These are phyloP conservation scores for Caiman crocodilus DNA, from an alignment of 2,797 vertebrate species.

Conservation along the genomic window DNA sequence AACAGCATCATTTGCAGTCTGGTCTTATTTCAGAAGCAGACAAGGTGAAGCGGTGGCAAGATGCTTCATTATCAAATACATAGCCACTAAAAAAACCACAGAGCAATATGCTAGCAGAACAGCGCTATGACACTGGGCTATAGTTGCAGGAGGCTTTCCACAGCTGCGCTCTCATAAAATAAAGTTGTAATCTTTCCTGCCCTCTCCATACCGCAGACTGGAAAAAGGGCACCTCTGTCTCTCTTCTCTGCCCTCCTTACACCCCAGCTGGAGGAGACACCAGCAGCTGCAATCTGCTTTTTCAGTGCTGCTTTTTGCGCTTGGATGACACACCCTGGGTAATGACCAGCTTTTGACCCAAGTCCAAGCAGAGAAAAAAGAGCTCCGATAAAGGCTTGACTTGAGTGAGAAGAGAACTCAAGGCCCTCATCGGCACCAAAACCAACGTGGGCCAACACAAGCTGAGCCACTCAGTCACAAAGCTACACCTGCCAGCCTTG, in stretches of 20 bases:
- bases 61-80: neutral
- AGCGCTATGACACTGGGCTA: neutral
- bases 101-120: neutral
- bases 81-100: neutral
- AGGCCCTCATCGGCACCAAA: fast-evolving
- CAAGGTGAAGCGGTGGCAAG: neutral
- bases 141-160: neutral
- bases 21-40: neutral
- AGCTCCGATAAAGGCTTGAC: too few species aligned
- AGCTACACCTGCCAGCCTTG: neutral
- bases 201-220: neutral
- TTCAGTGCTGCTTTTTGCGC: neutral
- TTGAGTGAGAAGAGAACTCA: neutral
- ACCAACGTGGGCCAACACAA: fast-evolving
- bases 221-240: neutral
- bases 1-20: too few species aligned
- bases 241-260: neutral
- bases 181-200: fast-evolving
- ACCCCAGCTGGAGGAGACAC: neutral
- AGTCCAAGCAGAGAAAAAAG: neutral
- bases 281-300: neutral
- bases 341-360: neutral
- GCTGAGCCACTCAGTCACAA: neutral
- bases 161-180: fast-evolving
- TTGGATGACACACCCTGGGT: neutral